phyloP scores from a whole-genome alignment of 2,797 vertebrate genomes.

The Pseudochaenichthys georgianus region DNA sequence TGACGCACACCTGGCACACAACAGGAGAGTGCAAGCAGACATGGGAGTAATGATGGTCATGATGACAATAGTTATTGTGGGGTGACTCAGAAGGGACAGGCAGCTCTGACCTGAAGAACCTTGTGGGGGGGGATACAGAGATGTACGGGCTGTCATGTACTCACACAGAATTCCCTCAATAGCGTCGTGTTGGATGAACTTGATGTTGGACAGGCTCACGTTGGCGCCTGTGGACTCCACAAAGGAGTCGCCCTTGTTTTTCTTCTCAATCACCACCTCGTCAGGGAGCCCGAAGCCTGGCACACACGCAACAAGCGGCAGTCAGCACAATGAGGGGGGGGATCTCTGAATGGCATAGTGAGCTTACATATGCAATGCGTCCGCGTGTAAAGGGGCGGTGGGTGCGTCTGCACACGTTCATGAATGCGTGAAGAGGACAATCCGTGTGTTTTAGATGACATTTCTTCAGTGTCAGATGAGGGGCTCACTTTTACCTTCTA shows the following conservation, averaged over 20 bases:
- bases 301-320: conserved; percentile 5
- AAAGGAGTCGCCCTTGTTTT: conserved; percentile 91
- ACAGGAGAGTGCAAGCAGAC: background rate
- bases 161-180: conserved; percentile 96
- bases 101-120: no score
- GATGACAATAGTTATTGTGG: background rate
- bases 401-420: background rate
- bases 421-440: background rate
- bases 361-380: no score
- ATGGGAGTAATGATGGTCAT: background rate
- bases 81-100: no score
- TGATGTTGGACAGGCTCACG: conserved; percentile 90
- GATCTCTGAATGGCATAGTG: background rate
- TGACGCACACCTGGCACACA: conserved; percentile 86
- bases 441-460: background rate
- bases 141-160: conserved; percentile 60
- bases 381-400: no score
- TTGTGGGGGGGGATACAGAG: background rate
- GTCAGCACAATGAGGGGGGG: background rate
- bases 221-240: conserved; percentile 89
- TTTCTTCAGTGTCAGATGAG: background rate
- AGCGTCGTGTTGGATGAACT: conserved; percentile 93
- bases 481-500: conserved; percentile 85
- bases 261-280: conserved; percentile 95
- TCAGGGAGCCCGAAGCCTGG: conserved; percentile 94